Conservation (phyloP, 2,888 invertebrate species). For the Thecocarcelia acutangulata region DNA sequence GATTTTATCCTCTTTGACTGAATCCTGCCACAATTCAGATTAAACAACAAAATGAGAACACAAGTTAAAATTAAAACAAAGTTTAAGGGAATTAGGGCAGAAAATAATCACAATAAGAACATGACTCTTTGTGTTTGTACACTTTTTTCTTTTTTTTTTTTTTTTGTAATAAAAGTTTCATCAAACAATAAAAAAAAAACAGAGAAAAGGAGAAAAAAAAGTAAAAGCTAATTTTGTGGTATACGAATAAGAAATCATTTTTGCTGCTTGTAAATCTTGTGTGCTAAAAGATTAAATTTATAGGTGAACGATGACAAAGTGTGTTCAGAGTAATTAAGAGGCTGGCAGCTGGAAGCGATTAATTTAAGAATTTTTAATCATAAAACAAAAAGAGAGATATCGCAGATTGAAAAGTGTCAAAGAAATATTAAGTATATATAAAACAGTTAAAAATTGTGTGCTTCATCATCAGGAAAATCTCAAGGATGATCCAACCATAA, state of each 20-base stretch:
- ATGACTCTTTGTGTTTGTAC: slow-evolving; percentile 12
- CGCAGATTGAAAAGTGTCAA: neutral
- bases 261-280: slow-evolving; percentile 11
- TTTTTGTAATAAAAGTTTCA: slow-evolving; percentile 47
- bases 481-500: no score
- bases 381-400: neutral
- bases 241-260: slow-evolving; percentile 45
- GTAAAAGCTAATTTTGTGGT: slow-evolving; percentile 60
- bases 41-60: slow-evolving; percentile 53
- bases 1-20: slow-evolving; percentile 55
- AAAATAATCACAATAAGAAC: slow-evolving; percentile 59
- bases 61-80: slow-evolving; percentile 45
- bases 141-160: neutral
- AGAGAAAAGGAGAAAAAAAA: neutral
- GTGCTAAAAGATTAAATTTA: slow-evolving; percentile 39
- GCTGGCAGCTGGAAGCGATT: neutral
- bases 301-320: slow-evolving; percentile 45
- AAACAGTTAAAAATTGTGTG: no score
- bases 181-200: slow-evolving; percentile 8
- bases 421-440: no score
- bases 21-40: slow-evolving; percentile 59
- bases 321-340: slow-evolving; percentile 39
- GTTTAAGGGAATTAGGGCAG: slow-evolving; percentile 59
- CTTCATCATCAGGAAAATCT: no score
- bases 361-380: neutral